Base-by-base conservation (phyloP, 1,140 invertebrate genomes). In the Diploscapter pachys region DNA sequence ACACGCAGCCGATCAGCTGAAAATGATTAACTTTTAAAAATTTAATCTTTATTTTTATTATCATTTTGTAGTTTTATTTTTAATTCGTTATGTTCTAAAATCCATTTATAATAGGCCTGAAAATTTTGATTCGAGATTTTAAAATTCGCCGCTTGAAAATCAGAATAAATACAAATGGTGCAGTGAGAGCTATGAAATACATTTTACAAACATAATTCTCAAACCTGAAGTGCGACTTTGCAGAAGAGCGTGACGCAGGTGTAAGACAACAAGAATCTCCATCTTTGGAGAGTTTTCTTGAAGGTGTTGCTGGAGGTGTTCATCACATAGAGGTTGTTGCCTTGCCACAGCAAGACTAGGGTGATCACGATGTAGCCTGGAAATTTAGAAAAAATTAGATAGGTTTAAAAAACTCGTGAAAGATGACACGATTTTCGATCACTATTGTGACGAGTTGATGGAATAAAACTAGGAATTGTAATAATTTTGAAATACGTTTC, bases 261-360 rank as follows among this genome's bases (percentile, higher is more conserved):
- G 72, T 85, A 85, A n/a, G 64, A 59, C 49, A 83, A 62, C 6
- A 85, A 59, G 54, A 72, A 64, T 48, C 83, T 77, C 83, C 83
- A 85, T 62, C 81, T 55, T n/a, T 57, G 61, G 31, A 84, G 53
- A 4, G 74, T 70, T 9, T 52, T 50, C 55, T 76, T 59, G 11
- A 76, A 76, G 5, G 80, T 84, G 51, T 67, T 71, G 3, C 57
- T 54, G 50, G 79, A 75, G 8, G 80, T 54, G 5, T 78, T 73
- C 83, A 86, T 84, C 48, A 81, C 79, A 73, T 85, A 85, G 4
- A 85, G 72, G 64, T 85, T 85, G 74, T 82, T 85, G 3, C 83
- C 83, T 66, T 84, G 74, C 83, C 83, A 85, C 5, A 85, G 78
- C 81, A 85, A 82, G 79, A 76, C 80, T 70, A 85, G 81, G 6